These are phyloP conservation scores for Lagocephalus sceleratus DNA, from an alignment of 2,797 vertebrate species.

Conservation along the genomic window DNA sequence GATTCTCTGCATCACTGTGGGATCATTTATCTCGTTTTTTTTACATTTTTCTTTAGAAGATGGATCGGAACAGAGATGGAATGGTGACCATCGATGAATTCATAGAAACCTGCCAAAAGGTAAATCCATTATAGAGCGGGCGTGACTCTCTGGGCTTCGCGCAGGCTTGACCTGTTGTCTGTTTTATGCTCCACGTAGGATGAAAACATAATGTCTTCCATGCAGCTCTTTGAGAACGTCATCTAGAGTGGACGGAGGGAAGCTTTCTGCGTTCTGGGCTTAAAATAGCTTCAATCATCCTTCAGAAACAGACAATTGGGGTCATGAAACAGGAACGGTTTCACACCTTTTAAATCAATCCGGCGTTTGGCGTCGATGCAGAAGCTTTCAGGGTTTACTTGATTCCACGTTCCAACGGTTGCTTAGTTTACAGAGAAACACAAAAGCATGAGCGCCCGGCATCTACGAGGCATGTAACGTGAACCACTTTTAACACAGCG, in stretches of 20 bases:
- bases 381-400: too few relatives aligned
- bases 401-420: too few relatives aligned
- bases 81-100: conserved; percentile 96
- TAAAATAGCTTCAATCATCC: conserved; percentile 14
- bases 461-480: conserved; percentile 45
- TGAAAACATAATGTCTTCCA: conserved; percentile 92
- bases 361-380: background rate
- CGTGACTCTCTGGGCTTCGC: background rate
- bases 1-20: background rate
- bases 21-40: conserved; percentile 10
- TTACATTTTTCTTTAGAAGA: conserved; percentile 82
- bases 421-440: background rate
- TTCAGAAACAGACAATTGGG: conserved; percentile 8
- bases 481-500: conserved; percentile 16
- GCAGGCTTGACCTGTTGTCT: background rate
- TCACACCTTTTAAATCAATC: conserved; percentile 19
- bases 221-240: conserved; percentile 94
- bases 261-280: conserved; percentile 1
- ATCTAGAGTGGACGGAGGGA: conserved; percentile 73
- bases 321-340: conserved; percentile 14
- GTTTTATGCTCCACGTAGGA: conserved; percentile 75
- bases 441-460: conserved; percentile 41
- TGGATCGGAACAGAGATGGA: conserved; percentile 94
- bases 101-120: conserved; percentile 92
- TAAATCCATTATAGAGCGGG: background rate